Evolutionary conservation across 2,113 vertebrate species (phyloP), one percentile per base, ranked within the genome.

Genomic region (Hydropotes inermis): DNA sequence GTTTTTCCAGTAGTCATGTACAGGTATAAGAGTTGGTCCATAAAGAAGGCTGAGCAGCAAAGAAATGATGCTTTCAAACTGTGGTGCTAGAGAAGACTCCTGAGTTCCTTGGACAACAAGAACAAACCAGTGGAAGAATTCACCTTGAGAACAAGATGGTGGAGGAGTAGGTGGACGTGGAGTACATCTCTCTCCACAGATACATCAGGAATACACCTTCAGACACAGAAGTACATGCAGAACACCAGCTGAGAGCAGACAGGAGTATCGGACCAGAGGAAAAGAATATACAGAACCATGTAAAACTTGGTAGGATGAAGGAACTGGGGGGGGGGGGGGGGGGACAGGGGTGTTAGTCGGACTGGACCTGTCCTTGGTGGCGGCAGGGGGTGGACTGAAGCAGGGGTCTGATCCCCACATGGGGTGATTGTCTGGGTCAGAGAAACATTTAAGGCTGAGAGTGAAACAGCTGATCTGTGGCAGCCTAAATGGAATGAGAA

Each of bases 321-420:
- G n/a, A 36, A 70, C n/a, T 2, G 36, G n/a, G 64, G n/a, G n/a
- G 17, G n/a, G 36, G n/a, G 64, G n/a, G n/a, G 17, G n/a, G 0
- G 1, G 5, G 36, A 67, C 33, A 67, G 64, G 61, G 33, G 17
- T 10, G 33, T 11, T 70, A 36, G 33, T 70, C 36, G 64, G n/a
- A 5, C 9, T 36, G 64, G 17, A 2, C 17, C 17, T 70, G 33
- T 70, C n/a, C 17, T 70, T 4, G 1, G 64, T 36, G 4, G 2
- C 4, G n/a, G n/a, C 4, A 13, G 52, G 4, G 52, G 52, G 52
- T 15, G 52, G 3, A 67, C 1, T 1, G 64, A 70, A 70, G 64
- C 64, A 36, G 2, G 64, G 17, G n/a, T 70, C n/a, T n/a, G 21
- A n/a, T 36, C n/a, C 64, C 64, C 16, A 36, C 33, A 70, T 70